Percentiles rank a stretch among this genome's conserved stretches.
Conservation (phyloP, 2,797 vertebrate genomes). For the Sebastes hubbsi region DNA sequence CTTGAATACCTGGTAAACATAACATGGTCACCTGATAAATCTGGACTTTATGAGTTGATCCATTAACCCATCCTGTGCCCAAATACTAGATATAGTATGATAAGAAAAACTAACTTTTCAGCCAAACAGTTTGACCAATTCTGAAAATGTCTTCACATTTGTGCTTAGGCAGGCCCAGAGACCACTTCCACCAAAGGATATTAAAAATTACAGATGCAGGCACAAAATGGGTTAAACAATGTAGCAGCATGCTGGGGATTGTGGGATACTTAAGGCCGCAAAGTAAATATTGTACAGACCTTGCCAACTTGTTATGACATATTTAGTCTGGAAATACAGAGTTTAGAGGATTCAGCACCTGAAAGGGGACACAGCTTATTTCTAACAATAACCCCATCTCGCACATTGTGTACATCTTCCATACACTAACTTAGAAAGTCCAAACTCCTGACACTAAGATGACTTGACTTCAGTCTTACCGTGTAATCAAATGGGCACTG, state of each 20-base stretch:
- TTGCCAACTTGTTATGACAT: conserved; percentile 16
- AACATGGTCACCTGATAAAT: not conserved
- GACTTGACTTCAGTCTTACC: not conserved
- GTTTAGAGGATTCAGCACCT: not conserved
- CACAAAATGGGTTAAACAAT: not conserved
- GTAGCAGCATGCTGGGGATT: not conserved
- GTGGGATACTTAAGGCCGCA: not conserved
- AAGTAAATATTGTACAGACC: not conserved
- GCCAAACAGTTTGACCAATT: too few relatives aligned
- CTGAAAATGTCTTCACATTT: too few relatives aligned
- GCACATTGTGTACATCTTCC: not conserved
- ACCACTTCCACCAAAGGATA: too few relatives aligned
- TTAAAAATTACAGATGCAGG: too few relatives aligned
- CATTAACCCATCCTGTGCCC: too few relatives aligned
- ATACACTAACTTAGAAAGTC: not conserved
- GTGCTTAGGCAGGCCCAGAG: too few relatives aligned
- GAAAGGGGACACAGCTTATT: not conserved
- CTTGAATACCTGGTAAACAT: not conserved
- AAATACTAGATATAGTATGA: too few relatives aligned
- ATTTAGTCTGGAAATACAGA: conserved; percentile 34
- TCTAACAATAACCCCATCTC: not conserved
- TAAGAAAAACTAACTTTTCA: too few relatives aligned
- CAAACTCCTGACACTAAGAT: conserved; percentile 1
- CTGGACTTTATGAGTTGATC: not conserved
- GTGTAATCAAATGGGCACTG: not conserved